Base-by-base conservation (phyloP, 2,797 vertebrate species). In the Leptatherina wallacei region DNA sequence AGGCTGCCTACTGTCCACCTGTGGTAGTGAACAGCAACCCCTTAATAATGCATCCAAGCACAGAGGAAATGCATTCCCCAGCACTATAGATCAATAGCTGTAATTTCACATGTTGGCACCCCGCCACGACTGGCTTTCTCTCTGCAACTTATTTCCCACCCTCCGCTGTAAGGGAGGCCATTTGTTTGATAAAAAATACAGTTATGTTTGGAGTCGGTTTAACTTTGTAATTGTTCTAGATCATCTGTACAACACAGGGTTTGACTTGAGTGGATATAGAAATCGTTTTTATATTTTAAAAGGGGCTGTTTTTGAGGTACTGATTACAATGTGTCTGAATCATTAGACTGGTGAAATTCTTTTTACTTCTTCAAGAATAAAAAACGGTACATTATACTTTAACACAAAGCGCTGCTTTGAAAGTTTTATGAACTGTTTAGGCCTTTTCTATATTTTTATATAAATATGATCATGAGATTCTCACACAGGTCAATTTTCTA, bases 41-140 rank as follows among this genome's bases (percentile, higher is more conserved):
- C 74, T 91, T 57, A 90, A 91, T 90, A 92, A 92, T 88, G 78
- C 81, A 90, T 84, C 65, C 71, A 69, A 63, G 79, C 87, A 54
- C 67, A 32, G 77, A 57, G 83, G 78, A 84, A 86, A 88, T 71
- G 78, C 80, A 71, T 85, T 79, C 75, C 77, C 64, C 77, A 77
- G 87, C 63, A 51, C 59, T 32, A 56, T 36, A 69, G 88, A 91
- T 94, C 91, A 90, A 93, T 94, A 87, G 80, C 66, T 85, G 82
- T 85, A 89, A 89, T 91, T 89, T 89, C 80, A 82, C 73, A 78
- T 82, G 75, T 84, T 87, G 86, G 79, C 81, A 58, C 54, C 32
- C 44, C 51, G 84, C 82, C 67, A 61, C 8, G 20, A 47, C 75
- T 75, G 29, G 38, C 27, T 76, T 65, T 76, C 52, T 56, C 67